These are phyloP conservation scores for Trogon melanurus DNA, from an alignment of 2,113 vertebrate species.

Conservation along the genomic window DNA sequence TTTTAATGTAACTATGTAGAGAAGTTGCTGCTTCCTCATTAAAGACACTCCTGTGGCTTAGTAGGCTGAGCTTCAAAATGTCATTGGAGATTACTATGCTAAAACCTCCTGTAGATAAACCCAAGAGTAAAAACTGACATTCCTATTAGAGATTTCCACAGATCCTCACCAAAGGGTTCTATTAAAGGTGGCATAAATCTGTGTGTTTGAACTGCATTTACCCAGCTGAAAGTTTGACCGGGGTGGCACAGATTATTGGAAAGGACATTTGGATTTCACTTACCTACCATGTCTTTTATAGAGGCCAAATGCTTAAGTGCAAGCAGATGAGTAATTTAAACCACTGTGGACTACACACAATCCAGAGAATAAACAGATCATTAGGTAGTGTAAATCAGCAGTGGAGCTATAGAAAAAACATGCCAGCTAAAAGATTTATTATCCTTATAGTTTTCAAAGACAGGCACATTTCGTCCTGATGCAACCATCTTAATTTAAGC, in stretches of 20 bases:
- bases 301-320: constrained; percentile 29
- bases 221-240: not conserved
- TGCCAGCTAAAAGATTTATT: constrained; percentile 11
- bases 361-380: constrained; percentile 35
- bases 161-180: not conserved
- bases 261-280: not conserved
- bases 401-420: not conserved
- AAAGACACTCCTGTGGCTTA: not conserved
- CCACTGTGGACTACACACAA: not conserved
- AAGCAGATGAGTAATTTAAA: constrained; percentile 53
- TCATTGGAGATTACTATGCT: not conserved
- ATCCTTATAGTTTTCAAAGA: not conserved
- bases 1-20: not conserved
- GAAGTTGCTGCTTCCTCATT: not conserved
- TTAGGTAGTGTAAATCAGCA: constrained; percentile 37
- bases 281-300: constrained; percentile 5
- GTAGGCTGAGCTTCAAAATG: not conserved
- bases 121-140: not conserved
- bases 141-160: not conserved
- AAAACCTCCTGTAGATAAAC: not conserved
- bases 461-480: not conserved
- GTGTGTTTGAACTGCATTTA: not conserved
- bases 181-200: not conserved
- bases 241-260: not conserved
- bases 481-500: not conserved